Evolutionary conservation across 2,797 vertebrate species (phyloP).

Genomic region (Eulemur coronatus): DNA sequence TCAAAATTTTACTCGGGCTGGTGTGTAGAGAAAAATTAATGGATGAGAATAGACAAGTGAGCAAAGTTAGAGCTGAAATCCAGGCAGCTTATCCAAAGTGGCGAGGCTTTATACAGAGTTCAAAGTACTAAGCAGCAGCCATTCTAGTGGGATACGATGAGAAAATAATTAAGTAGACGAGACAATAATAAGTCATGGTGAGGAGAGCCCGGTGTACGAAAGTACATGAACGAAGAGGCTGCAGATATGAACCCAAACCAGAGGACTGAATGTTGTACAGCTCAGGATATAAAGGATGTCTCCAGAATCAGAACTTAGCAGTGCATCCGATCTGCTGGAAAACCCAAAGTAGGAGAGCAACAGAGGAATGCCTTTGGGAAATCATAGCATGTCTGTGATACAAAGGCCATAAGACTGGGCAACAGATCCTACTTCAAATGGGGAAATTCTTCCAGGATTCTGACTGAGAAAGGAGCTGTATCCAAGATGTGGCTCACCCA

Average conservation of each 20-base stretch:
- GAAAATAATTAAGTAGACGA: neutral
- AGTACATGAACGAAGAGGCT: neutral
- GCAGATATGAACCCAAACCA: neutral
- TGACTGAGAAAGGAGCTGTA: neutral
- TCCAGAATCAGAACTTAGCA: neutral
- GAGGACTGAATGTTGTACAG: neutral
- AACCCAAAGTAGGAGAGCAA: neutral
- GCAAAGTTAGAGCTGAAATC: neutral
- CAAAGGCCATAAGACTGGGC: neutral
- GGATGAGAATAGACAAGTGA: neutral
- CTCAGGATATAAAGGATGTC: neutral
- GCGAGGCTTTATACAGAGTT: neutral
- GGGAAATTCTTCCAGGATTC: neutral
- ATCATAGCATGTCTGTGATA: neutral
- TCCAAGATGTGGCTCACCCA: neutral
- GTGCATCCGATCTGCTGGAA: neutral
- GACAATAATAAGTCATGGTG: neutral
- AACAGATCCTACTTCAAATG: neutral
- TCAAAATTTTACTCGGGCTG: neutral
- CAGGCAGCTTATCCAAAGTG: neutral
- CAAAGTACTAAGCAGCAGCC: neutral
- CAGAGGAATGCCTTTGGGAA: neutral
- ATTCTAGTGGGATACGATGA: neutral
- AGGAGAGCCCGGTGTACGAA: neutral
- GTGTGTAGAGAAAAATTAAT: neutral